phyloP scores from a whole-genome alignment of 2,888 invertebrate species.

The Drosophila basisetae region DNA sequence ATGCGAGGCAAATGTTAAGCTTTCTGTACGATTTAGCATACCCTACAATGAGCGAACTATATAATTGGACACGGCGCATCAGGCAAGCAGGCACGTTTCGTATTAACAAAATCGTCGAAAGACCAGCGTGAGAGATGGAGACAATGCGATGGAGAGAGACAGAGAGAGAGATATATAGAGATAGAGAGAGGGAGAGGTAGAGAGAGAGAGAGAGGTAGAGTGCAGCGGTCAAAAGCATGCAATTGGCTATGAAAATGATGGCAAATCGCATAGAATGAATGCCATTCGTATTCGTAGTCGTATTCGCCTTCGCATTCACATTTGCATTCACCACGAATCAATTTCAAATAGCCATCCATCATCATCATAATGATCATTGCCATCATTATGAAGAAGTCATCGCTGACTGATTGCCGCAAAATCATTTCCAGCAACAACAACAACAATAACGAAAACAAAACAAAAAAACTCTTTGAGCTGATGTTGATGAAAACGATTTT shows the following conservation, averaged over 20 bases:
- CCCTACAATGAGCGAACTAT: conserved; percentile 73
- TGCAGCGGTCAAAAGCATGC: conserved; percentile 62
- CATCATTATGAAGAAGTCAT: conserved; percentile 48
- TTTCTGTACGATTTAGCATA: conserved; percentile 67
- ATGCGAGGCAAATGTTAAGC: conserved; percentile 50
- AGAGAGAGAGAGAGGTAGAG: background rate
- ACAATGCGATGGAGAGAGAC: background rate
- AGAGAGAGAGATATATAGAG: background rate
- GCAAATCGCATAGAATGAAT: conserved; percentile 41
- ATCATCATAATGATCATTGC: conserved; percentile 32
- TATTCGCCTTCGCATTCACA: conserved; percentile 25
- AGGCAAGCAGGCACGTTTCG: conserved; percentile 79
- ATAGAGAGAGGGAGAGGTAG: background rate
- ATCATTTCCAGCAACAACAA: conserved; percentile 57
- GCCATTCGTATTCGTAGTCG: conserved; percentile 10
- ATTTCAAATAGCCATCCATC: conserved; percentile 83
- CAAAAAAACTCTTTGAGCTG: conserved; percentile 70
- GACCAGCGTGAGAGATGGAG: conserved; percentile 12
- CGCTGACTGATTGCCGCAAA: conserved; percentile 67
- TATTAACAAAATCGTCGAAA: conserved; percentile 80
- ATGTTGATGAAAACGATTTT: conserved; percentile 84
- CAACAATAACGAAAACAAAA: background rate
- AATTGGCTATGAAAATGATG: conserved; percentile 76
- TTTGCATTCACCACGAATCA: conserved; percentile 80
- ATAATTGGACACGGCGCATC: conserved; percentile 78